Base-by-base conservation (phyloP, 2,113 vertebrate genomes). In the Illadopsis cleaveri region DNA sequence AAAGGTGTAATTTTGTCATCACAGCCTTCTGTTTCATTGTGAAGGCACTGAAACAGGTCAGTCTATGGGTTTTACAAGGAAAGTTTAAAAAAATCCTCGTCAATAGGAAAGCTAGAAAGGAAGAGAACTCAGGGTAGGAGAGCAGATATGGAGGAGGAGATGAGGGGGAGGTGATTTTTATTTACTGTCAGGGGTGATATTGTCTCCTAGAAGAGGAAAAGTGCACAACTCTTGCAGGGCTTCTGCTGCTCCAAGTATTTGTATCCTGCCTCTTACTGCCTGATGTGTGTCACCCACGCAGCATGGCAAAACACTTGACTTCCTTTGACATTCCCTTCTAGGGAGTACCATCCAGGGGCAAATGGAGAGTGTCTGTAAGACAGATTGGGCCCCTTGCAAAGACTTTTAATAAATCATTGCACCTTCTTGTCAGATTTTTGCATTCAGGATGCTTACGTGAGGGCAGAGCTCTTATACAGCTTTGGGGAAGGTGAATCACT, bases 251-350 rank as follows among this genome's bases (percentile, higher is more conserved):
- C 53, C n/a, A 17, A n/a, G 70, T 50, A 47, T 83, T 28, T 72
- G 53, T 45, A 16, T 2, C 4, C 62, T 89, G 56, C 76, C 80
- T 78, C 60, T 54, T 33, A 42, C 25, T 37, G 44, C 30, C 38
- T 48, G 47, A 22, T 4, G 15, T 8, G 17, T 24, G 24, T 12
- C 45, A 48, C 25, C 56, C 37, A 28, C 0, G 0, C 22, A 37
- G 40, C 1, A 10, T 5, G 21, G 51, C 66, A 20, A 48, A 84
- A 44, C 33, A 25, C 61, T 33, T 25, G 31, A 76, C 40, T 16
- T 70, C 37, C n/a, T 92, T 78, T 73, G 71, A 60, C 40, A 30
- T 72, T 71, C 19, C 5, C 38, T 60, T 37, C 69, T 10, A 66
- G 56, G 28, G 11, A 90, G 70, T 23, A 53, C 11, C 15, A 57